Evolutionary conservation across 2,113 vertebrate genomes (phyloP).

Genomic region (Pomatorhinus ruficollis): DNA sequence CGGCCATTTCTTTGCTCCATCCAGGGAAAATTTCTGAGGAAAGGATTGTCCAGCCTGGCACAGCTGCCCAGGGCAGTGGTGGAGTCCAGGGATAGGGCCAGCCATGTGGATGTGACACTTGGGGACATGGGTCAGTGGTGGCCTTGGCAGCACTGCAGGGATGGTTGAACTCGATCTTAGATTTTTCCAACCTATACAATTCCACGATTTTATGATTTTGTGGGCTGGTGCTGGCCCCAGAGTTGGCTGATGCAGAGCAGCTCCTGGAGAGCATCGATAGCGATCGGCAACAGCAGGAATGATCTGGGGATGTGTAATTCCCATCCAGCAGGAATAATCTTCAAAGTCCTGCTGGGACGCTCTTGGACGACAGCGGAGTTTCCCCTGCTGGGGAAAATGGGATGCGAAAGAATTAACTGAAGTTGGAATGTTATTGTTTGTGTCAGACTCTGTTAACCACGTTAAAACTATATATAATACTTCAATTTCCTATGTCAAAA

Average conservation of each 20-base stretch:
- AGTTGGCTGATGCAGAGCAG: slow-evolving; percentile 52
- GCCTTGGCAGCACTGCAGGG: background rate
- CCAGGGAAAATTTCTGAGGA: background rate
- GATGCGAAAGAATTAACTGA: slow-evolving; percentile 67
- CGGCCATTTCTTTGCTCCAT: background rate
- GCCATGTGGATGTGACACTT: background rate
- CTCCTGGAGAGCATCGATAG: slow-evolving; percentile 55
- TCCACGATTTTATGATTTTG: background rate
- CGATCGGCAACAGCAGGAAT: slow-evolving; percentile 42
- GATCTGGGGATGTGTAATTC: slow-evolving; percentile 49
- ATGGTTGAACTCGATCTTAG: fast-evolving
- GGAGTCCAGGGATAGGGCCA: background rate
- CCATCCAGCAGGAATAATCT: slow-evolving; percentile 65
- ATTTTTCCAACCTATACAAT: background rate
- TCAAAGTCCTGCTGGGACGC: slow-evolving; percentile 69
- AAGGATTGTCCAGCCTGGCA: background rate
- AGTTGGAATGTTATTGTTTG: slow-evolving; percentile 73
- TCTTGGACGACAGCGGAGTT: slow-evolving; percentile 30
- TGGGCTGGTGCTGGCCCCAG: background rate
- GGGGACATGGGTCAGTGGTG: background rate
- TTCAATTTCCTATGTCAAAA: slow-evolving; percentile 75
- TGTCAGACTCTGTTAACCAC: slow-evolving; percentile 70
- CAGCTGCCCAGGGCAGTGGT: background rate
- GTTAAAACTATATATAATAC: slow-evolving; percentile 73
- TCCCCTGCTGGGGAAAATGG: slow-evolving; percentile 61